Percentiles rank a stretch among this genome's conserved stretches.
These are phyloP conservation scores for Ellobium chinense DNA, from an alignment of 2,888 invertebrate species.

Conservation along the genomic window DNA sequence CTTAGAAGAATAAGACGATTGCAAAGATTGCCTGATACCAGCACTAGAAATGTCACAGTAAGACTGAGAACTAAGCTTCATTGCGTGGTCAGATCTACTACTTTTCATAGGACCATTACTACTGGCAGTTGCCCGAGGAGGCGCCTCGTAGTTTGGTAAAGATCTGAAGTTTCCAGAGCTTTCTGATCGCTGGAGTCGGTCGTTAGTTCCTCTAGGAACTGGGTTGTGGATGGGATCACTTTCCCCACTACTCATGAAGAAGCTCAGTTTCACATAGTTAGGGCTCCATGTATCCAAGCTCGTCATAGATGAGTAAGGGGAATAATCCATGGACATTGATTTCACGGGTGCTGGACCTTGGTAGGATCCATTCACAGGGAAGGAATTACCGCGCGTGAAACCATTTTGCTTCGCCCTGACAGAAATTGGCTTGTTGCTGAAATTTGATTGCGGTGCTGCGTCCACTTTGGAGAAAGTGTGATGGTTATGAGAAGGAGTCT, in stretches of 20 bases:
- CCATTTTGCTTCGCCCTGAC: not conserved
- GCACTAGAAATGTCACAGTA: not conserved
- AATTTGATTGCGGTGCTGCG: not conserved
- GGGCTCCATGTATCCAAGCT: conserved; percentile 47
- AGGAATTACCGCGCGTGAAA: not conserved
- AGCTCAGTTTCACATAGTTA: conserved; percentile 42
- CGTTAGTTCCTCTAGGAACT: conserved; percentile 1
- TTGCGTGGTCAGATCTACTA: conserved; percentile 3
- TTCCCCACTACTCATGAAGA: conserved; percentile 33
- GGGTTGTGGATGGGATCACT: conserved; percentile 6
- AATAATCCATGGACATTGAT: not conserved
- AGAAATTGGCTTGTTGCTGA: not conserved
- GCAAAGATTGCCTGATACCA: not conserved
- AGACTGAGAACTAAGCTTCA: not conserved
- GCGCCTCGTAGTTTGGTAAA: not conserved
- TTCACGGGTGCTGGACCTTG: not conserved
- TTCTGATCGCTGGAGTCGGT: not conserved
- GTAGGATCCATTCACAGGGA: not conserved
- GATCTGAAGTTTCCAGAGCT: not conserved
- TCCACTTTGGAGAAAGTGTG: not conserved
- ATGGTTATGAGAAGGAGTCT: not conserved
- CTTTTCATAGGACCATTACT: not conserved
- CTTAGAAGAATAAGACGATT: not conserved
- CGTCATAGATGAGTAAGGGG: conserved; percentile 16
- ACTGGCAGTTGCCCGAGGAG: not conserved